These are phyloP conservation scores for Leptinotarsa haldemani DNA, from an alignment of 2,888 invertebrate genomes.

Conservation along the genomic window DNA sequence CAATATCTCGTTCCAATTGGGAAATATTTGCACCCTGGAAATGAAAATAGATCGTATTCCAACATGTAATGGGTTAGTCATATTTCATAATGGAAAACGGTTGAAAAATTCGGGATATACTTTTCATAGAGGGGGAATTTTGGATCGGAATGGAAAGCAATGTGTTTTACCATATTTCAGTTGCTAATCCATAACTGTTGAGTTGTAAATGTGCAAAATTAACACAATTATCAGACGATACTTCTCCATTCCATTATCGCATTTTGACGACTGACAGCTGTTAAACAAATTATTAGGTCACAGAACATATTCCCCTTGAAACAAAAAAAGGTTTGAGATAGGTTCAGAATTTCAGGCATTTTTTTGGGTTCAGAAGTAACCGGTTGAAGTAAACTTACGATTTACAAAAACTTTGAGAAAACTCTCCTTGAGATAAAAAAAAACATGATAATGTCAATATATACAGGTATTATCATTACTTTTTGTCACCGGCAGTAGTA, in stretches of 20 bases:
- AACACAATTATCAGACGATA: conserved; percentile 62
- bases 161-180: conserved; percentile 63
- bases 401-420: not conserved
- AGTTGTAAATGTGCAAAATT: conserved; percentile 62
- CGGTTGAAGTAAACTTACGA: not conserved
- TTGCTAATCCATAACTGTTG: conserved; percentile 65
- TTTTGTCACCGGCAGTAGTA: no score
- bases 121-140: not conserved
- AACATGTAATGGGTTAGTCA: conserved; percentile 25
- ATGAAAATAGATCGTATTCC: conserved; percentile 39
- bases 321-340: conserved; percentile 12
- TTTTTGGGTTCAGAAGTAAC: not conserved
- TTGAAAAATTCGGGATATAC: conserved; percentile 17
- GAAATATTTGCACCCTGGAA: conserved; percentile 98
- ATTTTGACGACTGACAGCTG: conserved; percentile 63
- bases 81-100: conserved; percentile 30
- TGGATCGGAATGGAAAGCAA: conserved; percentile 1
- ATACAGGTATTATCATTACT: no score
- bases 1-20: conserved; percentile 99
- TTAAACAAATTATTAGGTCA: conserved; percentile 49
- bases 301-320: conserved; percentile 2
- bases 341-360: not conserved
- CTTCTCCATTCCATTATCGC: conserved; percentile 66
- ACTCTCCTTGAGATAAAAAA: not conserved
- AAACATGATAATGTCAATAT: no score